Base-by-base conservation (phyloP, 2,113 vertebrate genomes). In the Psophia crepitans region DNA sequence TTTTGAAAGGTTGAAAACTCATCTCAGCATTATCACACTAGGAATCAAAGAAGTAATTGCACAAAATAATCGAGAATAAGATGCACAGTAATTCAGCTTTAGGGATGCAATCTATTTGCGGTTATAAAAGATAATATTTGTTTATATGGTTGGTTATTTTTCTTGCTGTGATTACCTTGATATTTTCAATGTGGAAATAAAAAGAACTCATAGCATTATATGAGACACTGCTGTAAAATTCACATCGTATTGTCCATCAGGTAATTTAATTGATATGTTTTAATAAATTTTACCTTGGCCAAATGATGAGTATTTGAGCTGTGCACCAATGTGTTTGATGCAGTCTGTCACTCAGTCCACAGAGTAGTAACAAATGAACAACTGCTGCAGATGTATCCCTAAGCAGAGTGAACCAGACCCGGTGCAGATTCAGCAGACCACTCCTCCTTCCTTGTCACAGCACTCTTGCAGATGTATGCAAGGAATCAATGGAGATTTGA, bases 1-100 rank as follows among this genome's bases (percentile, higher is more conserved):
- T 93, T 91, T 66, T 86, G 85, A 97, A 97, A 96, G 90, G 89
- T 57, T 97, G 96, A 97, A 96, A 97, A 92, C 87, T 90, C 84
- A 93, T 95, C 79, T 93, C 91, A 69, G 84, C 22, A 15, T 93
- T 97, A 97, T 98, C 95, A 96, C 91, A 87, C 49, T 74, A 54
- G 75, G 92, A 97, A 95, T 97, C 97, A 98, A 97, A 66, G 14
- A 96, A 96, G 48, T 93, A 97, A 97, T 97, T 97, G 85, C 43
- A 64, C 61, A 93, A 97, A 98, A 97, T 93, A 93, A 92, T 95
- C 66, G 87, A 97, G 88, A 89, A 95, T 96, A 93, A 93, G 41
- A 94, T 41, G 41, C 92, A 93, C 39, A 91, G 63, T 91, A 87
- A 97, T 93, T 97, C 93, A 96, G 89, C 57, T 96, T 97, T 82